These are phyloP conservation scores for Stratiomys singularior DNA, from an alignment of 2,888 invertebrate species.

Conservation along the genomic window DNA sequence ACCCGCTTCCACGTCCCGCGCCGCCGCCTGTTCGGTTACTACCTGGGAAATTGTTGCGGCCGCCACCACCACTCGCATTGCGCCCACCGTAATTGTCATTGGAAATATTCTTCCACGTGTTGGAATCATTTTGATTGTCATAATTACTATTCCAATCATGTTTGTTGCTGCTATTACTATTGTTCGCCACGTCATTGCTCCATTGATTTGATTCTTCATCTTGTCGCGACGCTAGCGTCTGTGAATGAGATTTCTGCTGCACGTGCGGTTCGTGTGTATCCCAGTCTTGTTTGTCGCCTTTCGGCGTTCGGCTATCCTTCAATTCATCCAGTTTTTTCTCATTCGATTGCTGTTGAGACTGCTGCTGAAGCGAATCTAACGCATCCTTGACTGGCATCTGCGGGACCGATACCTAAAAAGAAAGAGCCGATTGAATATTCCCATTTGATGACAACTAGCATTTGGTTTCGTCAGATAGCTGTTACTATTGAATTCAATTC, in stretches of 20 bases:
- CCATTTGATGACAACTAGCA: background rate
- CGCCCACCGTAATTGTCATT: slow-evolving; percentile 41
- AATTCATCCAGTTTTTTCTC: slow-evolving; percentile 42
- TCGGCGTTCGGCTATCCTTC: slow-evolving; percentile 40
- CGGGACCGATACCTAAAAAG: background rate
- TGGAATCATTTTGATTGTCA: slow-evolving; percentile 50
- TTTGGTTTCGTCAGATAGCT: too few species aligned
- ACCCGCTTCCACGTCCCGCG: slow-evolving; percentile 10
- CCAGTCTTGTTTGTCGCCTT: slow-evolving; percentile 47
- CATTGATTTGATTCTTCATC: slow-evolving; percentile 58
- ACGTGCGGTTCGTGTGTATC: slow-evolving; percentile 46
- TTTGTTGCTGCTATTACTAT: slow-evolving; percentile 35
- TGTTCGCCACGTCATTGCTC: slow-evolving; percentile 62
- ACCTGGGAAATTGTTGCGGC: slow-evolving; percentile 1
- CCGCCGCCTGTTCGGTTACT: slow-evolving; percentile 6
- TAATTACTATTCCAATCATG: slow-evolving; percentile 51
- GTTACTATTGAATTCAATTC: background rate
- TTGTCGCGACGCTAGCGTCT: slow-evolving; percentile 34
- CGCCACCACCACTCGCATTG: background rate
- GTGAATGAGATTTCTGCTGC: slow-evolving; percentile 17
- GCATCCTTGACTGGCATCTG: slow-evolving; percentile 46
- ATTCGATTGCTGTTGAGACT: slow-evolving; percentile 31
- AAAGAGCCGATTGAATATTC: too few species aligned
- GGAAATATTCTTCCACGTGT: slow-evolving; percentile 55
- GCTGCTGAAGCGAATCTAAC: slow-evolving; percentile 46